A percentile compares a stretch with the other conserved stretches of the same genome.
Conservation (phyloP, 2,888 invertebrate genomes). For the Geophilus truncorum region DNA sequence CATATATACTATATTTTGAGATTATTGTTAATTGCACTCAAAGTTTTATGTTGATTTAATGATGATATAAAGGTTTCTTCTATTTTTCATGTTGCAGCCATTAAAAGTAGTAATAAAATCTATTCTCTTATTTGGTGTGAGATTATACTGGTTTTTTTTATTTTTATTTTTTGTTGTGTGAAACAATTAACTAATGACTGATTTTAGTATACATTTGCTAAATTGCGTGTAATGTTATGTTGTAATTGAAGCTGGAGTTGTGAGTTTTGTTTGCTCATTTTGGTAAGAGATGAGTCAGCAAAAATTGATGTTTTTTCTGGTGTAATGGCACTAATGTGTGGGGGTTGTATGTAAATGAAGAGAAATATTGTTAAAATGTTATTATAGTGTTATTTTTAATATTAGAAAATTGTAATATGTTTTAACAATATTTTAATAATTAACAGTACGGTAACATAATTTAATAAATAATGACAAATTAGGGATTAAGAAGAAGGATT, state of each 20-base stretch:
- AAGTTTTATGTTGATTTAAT: neutral
- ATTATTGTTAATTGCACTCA: neutral
- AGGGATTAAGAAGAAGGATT: no score
- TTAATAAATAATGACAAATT: no score
- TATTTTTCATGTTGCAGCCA: slow-evolving; percentile 12
- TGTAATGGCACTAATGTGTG: no score
- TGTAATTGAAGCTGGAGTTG: neutral
- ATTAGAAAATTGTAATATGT: no score
- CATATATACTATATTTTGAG: neutral
- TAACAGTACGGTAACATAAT: no score
- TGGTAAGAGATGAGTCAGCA: no score
- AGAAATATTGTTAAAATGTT: no score
- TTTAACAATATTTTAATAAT: no score
- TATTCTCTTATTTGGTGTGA: slow-evolving; percentile 14
- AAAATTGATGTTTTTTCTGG: no score
- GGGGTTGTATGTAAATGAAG: no score
- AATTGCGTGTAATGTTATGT: neutral
- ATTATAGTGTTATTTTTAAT: no score
- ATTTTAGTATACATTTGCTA: neutral
- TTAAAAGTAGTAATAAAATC: slow-evolving; percentile 23
- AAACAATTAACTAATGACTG: neutral
- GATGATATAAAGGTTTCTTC: neutral
- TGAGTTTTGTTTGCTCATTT: no score
- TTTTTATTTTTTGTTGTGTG: neutral
- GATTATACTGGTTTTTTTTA: neutral